Percentiles rank a stretch among this genome's conserved stretches.
phyloP scores from a whole-genome alignment of 2,888 invertebrate genomes.

The Ochlodes sylvanus region DNA sequence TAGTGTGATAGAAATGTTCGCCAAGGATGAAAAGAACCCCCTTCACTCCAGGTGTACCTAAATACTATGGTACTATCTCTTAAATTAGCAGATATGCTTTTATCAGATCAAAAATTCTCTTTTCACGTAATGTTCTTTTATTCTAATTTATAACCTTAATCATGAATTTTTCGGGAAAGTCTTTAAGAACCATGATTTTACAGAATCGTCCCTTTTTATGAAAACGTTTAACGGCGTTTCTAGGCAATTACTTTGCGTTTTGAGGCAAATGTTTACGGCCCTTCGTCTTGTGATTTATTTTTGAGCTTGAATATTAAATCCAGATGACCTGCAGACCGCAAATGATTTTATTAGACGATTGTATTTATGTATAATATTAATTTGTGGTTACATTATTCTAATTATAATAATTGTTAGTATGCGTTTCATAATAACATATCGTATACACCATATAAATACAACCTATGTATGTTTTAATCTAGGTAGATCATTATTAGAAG shows the following conservation, averaged over 20 bases:
- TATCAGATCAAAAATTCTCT: too few relatives aligned
- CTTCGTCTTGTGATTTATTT: conserved; percentile 19
- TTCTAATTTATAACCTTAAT: not conserved
- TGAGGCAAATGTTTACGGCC: conserved; percentile 4
- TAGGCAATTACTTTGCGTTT: conserved; percentile 9
- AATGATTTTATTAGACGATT: conserved; percentile 15
- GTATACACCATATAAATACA: too few relatives aligned
- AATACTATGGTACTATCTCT: too few relatives aligned
- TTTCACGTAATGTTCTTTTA: not conserved
- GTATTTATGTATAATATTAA: conserved; percentile 12
- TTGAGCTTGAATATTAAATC: conserved; percentile 21
- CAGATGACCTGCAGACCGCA: conserved; percentile 24
- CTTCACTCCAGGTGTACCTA: too few relatives aligned
- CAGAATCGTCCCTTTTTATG: conserved; percentile 8
- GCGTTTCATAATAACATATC: too few relatives aligned
- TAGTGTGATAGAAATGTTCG: too few relatives aligned
- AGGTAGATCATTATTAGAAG: too few relatives aligned
- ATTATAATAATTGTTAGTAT: not conserved
- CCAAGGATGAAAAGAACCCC: too few relatives aligned
- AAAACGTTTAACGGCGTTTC: conserved; percentile 15
- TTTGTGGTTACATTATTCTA: conserved; percentile 3
- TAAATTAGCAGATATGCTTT: too few relatives aligned
- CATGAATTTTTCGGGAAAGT: not conserved
- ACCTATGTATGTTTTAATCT: too few relatives aligned
- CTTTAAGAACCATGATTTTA: conserved; percentile 2